Evolutionary conservation across 2,888 invertebrate species (phyloP).

Genomic region (Lepas anatifera): DNA sequence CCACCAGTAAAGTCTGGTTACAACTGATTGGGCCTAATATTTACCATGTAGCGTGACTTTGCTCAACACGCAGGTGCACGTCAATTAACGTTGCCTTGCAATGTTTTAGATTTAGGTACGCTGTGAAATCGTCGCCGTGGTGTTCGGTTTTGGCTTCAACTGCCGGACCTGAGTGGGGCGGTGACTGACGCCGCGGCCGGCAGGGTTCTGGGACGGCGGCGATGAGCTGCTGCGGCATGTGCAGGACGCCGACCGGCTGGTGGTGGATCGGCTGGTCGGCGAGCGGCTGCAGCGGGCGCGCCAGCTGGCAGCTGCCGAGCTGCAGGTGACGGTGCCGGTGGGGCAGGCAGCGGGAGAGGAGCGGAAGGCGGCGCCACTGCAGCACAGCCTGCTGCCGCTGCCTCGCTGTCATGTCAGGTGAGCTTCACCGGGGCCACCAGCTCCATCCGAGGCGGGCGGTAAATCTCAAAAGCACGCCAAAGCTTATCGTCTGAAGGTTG

Average conservation of each 20-base stretch:
- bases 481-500: too few species aligned
- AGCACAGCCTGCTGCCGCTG: slow-evolving; percentile 35
- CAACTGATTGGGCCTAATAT: too few species aligned
- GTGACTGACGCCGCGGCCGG: neutral
- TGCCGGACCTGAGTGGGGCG: too few species aligned
- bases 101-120: too few species aligned
- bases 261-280: neutral
- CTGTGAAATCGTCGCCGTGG: too few species aligned
- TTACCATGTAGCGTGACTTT: too few species aligned
- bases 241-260: neutral
- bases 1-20: too few species aligned
- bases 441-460: too few species aligned
- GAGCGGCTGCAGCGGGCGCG: neutral
- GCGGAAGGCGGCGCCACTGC: slow-evolving; percentile 24
- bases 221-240: neutral
- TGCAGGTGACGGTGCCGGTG: neutral
- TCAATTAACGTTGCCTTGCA: too few species aligned
- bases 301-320: neutral
- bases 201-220: neutral
- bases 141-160: too few species aligned
- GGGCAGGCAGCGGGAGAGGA: neutral
- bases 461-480: too few species aligned
- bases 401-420: slow-evolving; percentile 44
- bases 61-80: too few species aligned
- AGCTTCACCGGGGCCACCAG: slow-evolving; percentile 33